These are phyloP conservation scores for Clupea harengus DNA, from an alignment of 2,113 vertebrate species.

Conservation along the genomic window DNA sequence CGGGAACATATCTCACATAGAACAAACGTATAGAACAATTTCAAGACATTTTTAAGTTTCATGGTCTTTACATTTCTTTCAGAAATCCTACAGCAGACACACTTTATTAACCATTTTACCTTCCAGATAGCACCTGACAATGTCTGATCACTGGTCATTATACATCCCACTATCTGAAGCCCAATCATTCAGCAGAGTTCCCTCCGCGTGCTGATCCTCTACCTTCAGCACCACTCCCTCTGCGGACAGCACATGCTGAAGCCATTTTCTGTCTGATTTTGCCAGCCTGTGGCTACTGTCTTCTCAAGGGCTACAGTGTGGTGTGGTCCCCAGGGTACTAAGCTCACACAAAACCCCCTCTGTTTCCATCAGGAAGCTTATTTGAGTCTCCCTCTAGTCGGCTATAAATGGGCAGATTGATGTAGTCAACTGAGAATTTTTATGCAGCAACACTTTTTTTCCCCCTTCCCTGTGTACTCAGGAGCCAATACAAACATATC, in stretches of 20 bases:
- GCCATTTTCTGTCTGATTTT: slow-evolving; percentile 45
- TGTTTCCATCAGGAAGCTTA: slow-evolving; percentile 63
- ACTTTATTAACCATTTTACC: too few species aligned
- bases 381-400: slow-evolving; percentile 41
- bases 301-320: neutral
- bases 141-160: neutral
- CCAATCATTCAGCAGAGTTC: neutral
- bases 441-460: neutral
- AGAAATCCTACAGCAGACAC: too few species aligned
- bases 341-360: slow-evolving; percentile 64
- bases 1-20: neutral
- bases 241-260: slow-evolving; percentile 50
- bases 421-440: slow-evolving; percentile 45
- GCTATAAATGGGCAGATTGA: slow-evolving; percentile 54
- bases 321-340: neutral
- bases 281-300: neutral
- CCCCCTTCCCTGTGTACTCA: neutral
- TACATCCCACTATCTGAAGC: neutral
- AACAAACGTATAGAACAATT: neutral
- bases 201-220: neutral
- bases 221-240: neutral
- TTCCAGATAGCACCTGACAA: neutral
- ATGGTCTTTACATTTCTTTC: too few species aligned
- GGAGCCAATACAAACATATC: slow-evolving; percentile 51
- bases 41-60: too few species aligned